Evolutionary conservation across 2,113 vertebrate genomes (phyloP).

Genomic region (Columba janthina): DNA sequence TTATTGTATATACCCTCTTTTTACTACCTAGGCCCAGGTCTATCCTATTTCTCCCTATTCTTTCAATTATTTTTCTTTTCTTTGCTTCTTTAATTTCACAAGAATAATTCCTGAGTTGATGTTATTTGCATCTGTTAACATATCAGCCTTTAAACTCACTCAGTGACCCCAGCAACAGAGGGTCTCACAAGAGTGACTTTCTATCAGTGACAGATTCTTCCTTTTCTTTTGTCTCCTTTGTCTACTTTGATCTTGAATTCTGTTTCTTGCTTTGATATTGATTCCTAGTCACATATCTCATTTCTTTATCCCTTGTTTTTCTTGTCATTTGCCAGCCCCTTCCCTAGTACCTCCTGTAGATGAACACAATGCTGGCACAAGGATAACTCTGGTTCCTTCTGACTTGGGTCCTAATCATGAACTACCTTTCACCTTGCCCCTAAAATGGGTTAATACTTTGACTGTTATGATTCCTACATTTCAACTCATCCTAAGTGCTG

Average conservation of each 20-base stretch:
- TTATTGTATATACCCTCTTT: not conserved
- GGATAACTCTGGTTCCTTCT: not conserved
- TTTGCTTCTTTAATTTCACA: not conserved
- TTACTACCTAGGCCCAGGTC: not conserved
- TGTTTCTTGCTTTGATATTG: not conserved
- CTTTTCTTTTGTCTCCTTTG: not conserved
- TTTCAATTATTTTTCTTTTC: not conserved
- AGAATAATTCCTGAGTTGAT: not conserved
- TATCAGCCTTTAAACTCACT: not conserved
- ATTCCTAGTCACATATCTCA: not conserved
- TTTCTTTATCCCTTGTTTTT: not conserved
- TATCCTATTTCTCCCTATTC: not conserved
- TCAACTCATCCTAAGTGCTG: not conserved
- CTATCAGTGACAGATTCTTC: not conserved
- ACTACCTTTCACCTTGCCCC: not conserved
- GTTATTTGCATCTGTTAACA: not conserved
- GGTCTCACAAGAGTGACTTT: not conserved
- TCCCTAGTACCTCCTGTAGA: not conserved
- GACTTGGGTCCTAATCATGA: not conserved
- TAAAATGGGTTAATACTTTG: not conserved
- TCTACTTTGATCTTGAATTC: slow-evolving; percentile 6
- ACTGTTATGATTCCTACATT: not conserved
- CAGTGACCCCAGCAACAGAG: not conserved
- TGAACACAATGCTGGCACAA: not conserved
- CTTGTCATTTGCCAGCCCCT: not conserved